Evolutionary conservation across 2,797 vertebrate species (phyloP).

Genomic region (Coreius guichenoti): DNA sequence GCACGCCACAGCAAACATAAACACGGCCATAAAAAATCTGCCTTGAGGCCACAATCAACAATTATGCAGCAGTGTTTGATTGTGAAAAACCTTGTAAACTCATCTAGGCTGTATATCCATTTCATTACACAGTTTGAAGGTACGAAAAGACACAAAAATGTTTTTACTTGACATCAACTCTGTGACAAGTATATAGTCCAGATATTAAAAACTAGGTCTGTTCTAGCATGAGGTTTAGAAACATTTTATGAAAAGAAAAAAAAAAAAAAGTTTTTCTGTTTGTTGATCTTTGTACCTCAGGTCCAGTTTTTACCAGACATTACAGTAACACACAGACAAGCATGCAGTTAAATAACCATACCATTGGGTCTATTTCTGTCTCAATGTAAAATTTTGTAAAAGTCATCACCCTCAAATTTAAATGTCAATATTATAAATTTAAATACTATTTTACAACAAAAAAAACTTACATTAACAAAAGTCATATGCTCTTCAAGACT

Average conservation of each 20-base stretch:
- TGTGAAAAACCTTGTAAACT: conserved; percentile 45
- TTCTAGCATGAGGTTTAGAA: conserved; percentile 28
- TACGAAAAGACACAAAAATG: conserved; percentile 47
- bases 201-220: conserved; percentile 48
- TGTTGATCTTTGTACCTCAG: conserved; percentile 15
- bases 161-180: conserved; percentile 43
- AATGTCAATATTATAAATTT: background rate
- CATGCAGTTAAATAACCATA: background rate
- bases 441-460: background rate
- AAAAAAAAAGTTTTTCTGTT: background rate
- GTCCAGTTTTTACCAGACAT: conserved; percentile 8
- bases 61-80: conserved; percentile 57
- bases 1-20: conserved; percentile 76
- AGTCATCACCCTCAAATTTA: background rate
- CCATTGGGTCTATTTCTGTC: background rate
- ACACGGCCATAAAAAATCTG: conserved; percentile 78
- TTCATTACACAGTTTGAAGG: conserved; percentile 55
- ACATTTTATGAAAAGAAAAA: conserved; percentile 1
- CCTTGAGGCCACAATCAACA: conserved; percentile 73
- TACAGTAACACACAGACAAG: conserved; percentile 1
- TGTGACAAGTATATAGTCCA: conserved; percentile 43
- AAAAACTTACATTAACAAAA: conserved; percentile 33
- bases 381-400: background rate
- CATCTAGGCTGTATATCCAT: conserved; percentile 51
- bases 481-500: background rate